Conservation (phyloP, 2,888 invertebrate genomes). For the Oxystoma pomonae region DNA sequence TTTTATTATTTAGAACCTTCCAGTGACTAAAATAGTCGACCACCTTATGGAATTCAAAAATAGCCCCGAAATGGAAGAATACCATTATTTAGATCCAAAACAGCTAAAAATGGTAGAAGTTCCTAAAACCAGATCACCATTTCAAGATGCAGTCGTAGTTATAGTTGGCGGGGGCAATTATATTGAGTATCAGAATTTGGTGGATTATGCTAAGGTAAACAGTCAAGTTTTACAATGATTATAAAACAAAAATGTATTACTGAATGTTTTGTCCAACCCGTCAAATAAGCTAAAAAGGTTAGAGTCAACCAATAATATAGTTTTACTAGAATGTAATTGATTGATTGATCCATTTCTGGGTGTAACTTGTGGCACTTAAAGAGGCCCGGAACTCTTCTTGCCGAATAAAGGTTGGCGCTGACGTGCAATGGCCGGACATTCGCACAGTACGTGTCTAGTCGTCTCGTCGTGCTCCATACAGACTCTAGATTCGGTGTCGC, state of each 20-base stretch:
- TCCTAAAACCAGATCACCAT: conserved; percentile 63
- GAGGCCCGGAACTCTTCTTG: too few relatives aligned
- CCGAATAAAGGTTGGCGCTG: too few relatives aligned
- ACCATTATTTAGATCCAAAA: conserved; percentile 94
- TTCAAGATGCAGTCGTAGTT: conserved; percentile 87
- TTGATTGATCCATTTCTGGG: too few relatives aligned
- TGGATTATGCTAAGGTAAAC: conserved; percentile 86
- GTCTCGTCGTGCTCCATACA: too few relatives aligned
- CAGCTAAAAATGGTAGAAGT: conserved; percentile 71
- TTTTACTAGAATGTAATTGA: too few relatives aligned
- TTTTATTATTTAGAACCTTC: conserved; percentile 68
- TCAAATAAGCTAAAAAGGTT: conserved; percentile 3
- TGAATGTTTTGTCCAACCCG: conserved; percentile 10
- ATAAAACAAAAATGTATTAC: too few relatives aligned
- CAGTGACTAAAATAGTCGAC: conserved; percentile 91
- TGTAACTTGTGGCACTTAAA: too few relatives aligned
- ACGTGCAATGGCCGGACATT: too few relatives aligned
- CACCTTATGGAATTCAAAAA: conserved; percentile 78
- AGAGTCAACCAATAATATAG: too few relatives aligned
- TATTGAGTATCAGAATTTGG: conserved; percentile 98
- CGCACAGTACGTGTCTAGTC: too few relatives aligned
- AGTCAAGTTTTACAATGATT: too few relatives aligned
- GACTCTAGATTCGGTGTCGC: too few relatives aligned
- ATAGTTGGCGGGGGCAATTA: conserved; percentile 95
- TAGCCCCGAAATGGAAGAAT: conserved; percentile 77